Evolutionary conservation across 2,113 vertebrate species (phyloP).

Genomic region (Pachyramphus minor): DNA sequence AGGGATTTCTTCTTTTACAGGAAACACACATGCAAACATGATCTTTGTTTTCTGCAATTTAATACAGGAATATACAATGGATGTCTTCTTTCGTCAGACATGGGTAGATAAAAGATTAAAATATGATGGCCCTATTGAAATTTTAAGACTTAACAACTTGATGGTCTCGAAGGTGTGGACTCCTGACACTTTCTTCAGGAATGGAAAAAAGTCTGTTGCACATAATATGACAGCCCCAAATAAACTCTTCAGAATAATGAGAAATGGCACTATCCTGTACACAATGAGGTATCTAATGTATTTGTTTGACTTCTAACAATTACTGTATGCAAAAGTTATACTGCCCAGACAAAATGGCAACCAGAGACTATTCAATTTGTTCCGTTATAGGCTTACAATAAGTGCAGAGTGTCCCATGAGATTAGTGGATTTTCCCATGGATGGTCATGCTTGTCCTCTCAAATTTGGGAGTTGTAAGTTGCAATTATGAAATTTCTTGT

Average conservation of each 20-base stretch:
- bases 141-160: constrained; percentile 94
- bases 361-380: constrained; percentile 65
- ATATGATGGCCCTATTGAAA: constrained; percentile 96
- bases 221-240: constrained; percentile 99
- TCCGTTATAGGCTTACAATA: constrained; percentile 89
- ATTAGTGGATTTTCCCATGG: constrained; percentile 98
- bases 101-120: constrained; percentile 94
- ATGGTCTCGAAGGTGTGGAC: constrained; percentile 99
- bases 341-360: constrained; percentile 52
- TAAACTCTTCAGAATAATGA: constrained; percentile 98
- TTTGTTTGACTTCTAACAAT: constrained; percentile 13
- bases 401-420: constrained; percentile 98
- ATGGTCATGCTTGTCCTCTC: constrained; percentile 95
- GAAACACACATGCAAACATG: not conserved
- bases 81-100: constrained; percentile 97
- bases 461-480: constrained; percentile 99
- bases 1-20: constrained; percentile 1
- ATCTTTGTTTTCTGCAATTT: constrained; percentile 43
- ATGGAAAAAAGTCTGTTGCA: constrained; percentile 95
- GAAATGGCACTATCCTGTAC: constrained; percentile 97
- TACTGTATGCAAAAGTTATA: constrained; percentile 44
- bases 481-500: constrained; percentile 62
- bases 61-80: constrained; percentile 96
- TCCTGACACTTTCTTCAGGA: constrained; percentile 99
- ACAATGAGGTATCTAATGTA: constrained; percentile 89